Evolutionary conservation across 2,888 invertebrate species (phyloP), one percentile per base, ranked within the genome.

Genomic region (Pteria penguin): DNA sequence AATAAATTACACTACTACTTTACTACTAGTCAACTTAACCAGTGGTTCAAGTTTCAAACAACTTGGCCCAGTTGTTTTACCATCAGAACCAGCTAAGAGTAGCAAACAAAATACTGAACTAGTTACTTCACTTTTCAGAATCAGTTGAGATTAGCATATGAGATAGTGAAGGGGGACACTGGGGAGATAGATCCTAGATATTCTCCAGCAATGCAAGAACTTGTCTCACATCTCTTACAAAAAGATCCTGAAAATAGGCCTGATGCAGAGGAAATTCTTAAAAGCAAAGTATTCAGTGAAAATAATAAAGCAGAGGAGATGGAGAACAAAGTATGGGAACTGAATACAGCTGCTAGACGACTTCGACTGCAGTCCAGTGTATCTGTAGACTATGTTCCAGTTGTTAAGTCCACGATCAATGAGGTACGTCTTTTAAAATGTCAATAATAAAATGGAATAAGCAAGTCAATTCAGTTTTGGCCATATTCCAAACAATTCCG

Each of bases 331-430:
- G 86, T 91, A 2, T 88, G 87, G 86, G 87, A 89, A 52, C 75
- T 91, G 67, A 90, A 91, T 72, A 84, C 90, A 2, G 79, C 81
- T 18, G 83, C 88, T 1, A 78, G 90, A 14, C 80, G 83, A 67
- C 79, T 86, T 8, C 79, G 87, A 29, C 78, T 87, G 58, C 86
- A 88, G 45, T 84, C 86, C 31, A 52, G 77, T 18, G 29, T 85
- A 1, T 86, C 87, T 5, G 75, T 84, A 0, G 82, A 82, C 58
- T 76, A 87, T 26, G 84, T 88, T 11, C 91, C 91, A 32, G 88
- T 91, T 0, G 90, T 91, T n/a, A 90, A 90, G 33, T 89, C 91
- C 2, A 89, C 90, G 78, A 86, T 88, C 54, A 89, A 88, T 75
- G 91, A 92, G 88, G 90, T 90, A 57, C 75, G 60, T 60, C 18